Percentiles rank a stretch among this genome's conserved stretches.
These are phyloP conservation scores for Anolis sagrei DNA, from an alignment of 2,113 vertebrate species.

Conservation along the genomic window DNA sequence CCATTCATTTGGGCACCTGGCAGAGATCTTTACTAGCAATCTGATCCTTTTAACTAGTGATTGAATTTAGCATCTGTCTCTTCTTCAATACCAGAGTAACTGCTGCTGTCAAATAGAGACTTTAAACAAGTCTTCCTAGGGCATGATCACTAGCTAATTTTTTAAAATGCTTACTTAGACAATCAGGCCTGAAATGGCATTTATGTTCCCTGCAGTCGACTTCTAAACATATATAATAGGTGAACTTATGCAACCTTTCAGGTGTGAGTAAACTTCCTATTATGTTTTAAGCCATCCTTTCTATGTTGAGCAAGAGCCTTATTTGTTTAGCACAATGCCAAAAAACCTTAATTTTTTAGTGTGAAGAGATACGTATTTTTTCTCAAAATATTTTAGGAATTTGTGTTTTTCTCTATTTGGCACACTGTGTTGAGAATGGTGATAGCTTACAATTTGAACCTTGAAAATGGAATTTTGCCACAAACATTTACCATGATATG, in stretches of 20 bases:
- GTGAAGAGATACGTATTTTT: neutral
- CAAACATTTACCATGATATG: neutral
- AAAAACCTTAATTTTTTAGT: neutral
- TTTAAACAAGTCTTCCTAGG: neutral
- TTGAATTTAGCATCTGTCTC: no score
- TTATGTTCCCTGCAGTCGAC: neutral
- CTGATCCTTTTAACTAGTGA: no score
- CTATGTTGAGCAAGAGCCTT: slow-evolving; percentile 22
- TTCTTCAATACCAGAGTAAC: no score
- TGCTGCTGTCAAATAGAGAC: neutral
- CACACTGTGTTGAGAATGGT: neutral
- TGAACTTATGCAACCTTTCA: slow-evolving; percentile 17
- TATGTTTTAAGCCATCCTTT: slow-evolving; percentile 33
- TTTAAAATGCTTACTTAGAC: neutral
- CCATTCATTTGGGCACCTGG: no score
- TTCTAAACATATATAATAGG: slow-evolving; percentile 20
- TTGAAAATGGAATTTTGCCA: neutral
- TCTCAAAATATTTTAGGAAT: slow-evolving; percentile 17
- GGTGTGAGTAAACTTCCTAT: neutral
- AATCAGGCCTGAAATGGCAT: slow-evolving; percentile 1
- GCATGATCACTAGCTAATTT: neutral
- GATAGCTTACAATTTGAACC: neutral
- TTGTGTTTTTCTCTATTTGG: slow-evolving; percentile 20
- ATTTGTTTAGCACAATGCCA: slow-evolving; percentile 15
- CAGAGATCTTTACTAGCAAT: no score